Base-by-base conservation (phyloP, 2,888 invertebrate species). In the Cephus pulcher region DNA sequence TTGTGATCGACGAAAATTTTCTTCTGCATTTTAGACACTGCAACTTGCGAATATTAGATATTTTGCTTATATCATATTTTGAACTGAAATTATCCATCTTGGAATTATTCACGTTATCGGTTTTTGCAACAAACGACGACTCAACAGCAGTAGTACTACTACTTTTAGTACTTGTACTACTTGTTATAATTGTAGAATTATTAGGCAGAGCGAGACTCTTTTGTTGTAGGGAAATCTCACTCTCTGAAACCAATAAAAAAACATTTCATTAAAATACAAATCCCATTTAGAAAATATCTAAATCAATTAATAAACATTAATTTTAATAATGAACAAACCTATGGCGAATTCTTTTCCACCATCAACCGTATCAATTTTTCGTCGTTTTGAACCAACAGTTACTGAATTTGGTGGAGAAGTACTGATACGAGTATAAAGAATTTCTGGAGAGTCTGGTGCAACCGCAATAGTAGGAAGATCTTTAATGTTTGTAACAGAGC, bases 11-110 rank as follows among this genome's bases (percentile, higher is more conserved):
- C 1, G 91, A 88, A 85, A 93, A 94, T 82, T 91, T 92, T 23
- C 87, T 87, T 70, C 93, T 92, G 86, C 95, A 95, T 76, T 92
- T 92, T 82, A 93, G 92, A 87, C 95, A 95, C 12, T 90, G 86
- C 1, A 93, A 77, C 35, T 86, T 88, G 11, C 80, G 82, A 4
- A 84, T 35, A 76, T 86, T 85, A 6, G 85, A 80, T 6, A 87
- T 83, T 0, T 82, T 75, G 1, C 85, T 82, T 76, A 88, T 80
- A 68, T 82, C 84, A 30, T 80, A 80, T 11, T 88, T 85, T 76
- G 84, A 84, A 56, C 56, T 23, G 9, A 9, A 56, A 56, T 56
- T 56, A 56, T 56, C 40, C 23, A 4, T 40, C 15, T 0, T 40
- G 6, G 40, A 40, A 23, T 40, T 40, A 40, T 40, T 9, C 1